A percentile compares a stretch with the other conserved stretches of the same genome.
These are phyloP conservation scores for Heliopora coerulea DNA, from an alignment of 92 coral and sea anemone genomes.

Conservation along the genomic window DNA sequence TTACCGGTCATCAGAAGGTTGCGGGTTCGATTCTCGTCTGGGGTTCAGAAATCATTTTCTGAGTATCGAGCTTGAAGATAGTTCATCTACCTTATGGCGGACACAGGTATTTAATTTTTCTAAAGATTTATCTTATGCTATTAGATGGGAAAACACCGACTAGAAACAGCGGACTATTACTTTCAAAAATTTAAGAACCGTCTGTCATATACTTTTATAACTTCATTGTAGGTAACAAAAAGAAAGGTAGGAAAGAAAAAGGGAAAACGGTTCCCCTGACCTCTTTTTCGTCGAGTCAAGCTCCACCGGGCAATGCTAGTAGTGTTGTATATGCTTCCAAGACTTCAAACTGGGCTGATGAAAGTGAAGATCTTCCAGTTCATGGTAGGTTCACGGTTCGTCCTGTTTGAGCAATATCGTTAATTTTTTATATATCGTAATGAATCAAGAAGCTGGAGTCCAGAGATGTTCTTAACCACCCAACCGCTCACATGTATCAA, in stretches of 20 bases:
- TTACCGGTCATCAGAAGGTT: no score
- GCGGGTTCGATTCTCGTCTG: no score
- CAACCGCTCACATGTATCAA: no score
- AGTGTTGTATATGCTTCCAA: slow-evolving; percentile 66
- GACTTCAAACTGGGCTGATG: slow-evolving; percentile 93
- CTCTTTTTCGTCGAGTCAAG: slow-evolving; percentile 79
- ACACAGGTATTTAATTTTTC: slow-evolving; percentile 77
- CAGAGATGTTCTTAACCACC: no score
- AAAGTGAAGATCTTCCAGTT: slow-evolving; percentile 78
- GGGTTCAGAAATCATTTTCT: no score
- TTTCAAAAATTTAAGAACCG: not conserved
- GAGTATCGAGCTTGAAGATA: no score
- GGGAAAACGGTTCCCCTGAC: slow-evolving; percentile 75
- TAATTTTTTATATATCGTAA: no score
- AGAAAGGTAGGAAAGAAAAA: slow-evolving; percentile 93
- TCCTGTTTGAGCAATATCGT: not conserved
- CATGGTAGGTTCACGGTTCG: slow-evolving; percentile 63
- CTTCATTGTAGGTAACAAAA: slow-evolving; percentile 46
- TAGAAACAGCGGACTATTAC: not conserved
- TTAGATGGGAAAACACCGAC: not conserved
- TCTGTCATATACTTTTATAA: not conserved
- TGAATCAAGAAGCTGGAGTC: no score
- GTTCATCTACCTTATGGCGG: no score
- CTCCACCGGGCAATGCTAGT: slow-evolving; percentile 61
- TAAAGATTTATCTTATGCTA: not conserved